These are phyloP conservation scores for Catocala fraxini DNA, from an alignment of 2,888 invertebrate genomes.

Conservation along the genomic window DNA sequence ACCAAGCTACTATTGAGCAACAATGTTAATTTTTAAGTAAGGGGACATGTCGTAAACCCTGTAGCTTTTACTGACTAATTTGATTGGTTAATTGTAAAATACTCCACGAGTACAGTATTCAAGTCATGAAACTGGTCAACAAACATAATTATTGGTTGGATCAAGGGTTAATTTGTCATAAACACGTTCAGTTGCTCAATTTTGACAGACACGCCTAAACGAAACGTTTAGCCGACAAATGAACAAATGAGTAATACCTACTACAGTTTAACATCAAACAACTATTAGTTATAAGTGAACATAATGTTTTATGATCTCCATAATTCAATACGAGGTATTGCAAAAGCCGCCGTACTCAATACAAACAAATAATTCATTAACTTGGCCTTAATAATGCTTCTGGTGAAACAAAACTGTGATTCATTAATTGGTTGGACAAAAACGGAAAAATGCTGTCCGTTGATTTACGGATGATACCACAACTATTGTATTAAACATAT, in stretches of 20 bases:
- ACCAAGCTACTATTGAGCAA: constrained; percentile 3
- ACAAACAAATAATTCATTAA: constrained; percentile 54
- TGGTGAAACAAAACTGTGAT: constrained; percentile 33
- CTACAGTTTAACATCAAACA: constrained; percentile 31
- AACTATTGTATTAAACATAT: no score
- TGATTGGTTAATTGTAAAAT: no score
- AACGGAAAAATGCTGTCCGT: constrained; percentile 12
- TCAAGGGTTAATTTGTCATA: constrained; percentile 31
- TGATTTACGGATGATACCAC: constrained; percentile 5
- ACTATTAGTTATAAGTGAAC: constrained; percentile 41
- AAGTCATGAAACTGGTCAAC: background rate
- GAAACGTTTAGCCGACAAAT: constrained; percentile 31
- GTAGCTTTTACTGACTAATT: no score
- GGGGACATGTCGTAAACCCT: no score
- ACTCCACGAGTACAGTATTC: no score
- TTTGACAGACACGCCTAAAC: constrained; percentile 32
- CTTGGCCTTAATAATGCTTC: constrained; percentile 34
- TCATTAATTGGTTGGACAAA: constrained; percentile 17
- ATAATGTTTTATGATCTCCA: constrained; percentile 52
- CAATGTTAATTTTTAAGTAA: background rate
- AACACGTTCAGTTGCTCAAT: constrained; percentile 39
- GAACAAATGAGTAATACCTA: constrained; percentile 42
- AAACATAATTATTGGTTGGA: constrained; percentile 10
- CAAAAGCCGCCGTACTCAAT: constrained; percentile 49
- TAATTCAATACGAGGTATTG: constrained; percentile 48